A percentile compares a stretch with the other conserved stretches of the same genome.
Conservation (phyloP, 1,140 invertebrate genomes). For the Trialeurodes vaporariorum region DNA sequence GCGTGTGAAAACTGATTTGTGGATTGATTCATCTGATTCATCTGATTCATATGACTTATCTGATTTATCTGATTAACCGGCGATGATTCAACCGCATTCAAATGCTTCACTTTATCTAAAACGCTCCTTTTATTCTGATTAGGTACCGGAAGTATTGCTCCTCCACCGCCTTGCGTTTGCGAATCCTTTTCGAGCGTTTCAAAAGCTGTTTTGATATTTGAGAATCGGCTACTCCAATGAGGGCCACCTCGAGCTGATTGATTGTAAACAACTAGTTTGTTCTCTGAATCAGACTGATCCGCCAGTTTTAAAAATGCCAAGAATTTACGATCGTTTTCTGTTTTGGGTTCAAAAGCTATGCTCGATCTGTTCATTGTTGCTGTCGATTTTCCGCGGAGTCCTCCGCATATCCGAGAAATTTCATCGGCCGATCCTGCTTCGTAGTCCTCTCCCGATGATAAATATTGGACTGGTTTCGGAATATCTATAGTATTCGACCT, state of each 20-base stretch:
- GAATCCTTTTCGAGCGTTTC: constrained; percentile 37
- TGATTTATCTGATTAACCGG: constrained; percentile 23
- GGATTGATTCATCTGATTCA: background rate
- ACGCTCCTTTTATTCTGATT: background rate
- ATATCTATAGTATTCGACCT: constrained; percentile 79
- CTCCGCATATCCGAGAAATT: background rate
- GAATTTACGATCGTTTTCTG: constrained; percentile 73
- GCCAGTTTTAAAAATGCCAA: constrained; percentile 62
- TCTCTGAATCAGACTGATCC: constrained; percentile 21
- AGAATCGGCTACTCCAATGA: constrained; percentile 66
- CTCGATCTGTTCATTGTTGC: background rate
- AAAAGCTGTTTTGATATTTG: constrained; percentile 73
- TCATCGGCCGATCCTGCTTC: constrained; percentile 20
- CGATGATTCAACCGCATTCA: background rate
- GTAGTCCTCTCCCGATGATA: constrained; percentile 27
- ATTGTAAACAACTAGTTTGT: constrained; percentile 24
- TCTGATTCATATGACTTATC: too few species aligned
- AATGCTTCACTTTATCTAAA: background rate
- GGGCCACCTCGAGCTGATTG: constrained; percentile 26
- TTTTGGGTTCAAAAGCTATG: constrained; percentile 55
- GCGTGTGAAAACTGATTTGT: constrained; percentile 46
- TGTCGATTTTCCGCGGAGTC: background rate
- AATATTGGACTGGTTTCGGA: constrained; percentile 50
- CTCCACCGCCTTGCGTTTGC: constrained; percentile 10
- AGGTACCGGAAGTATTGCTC: constrained; percentile 10